A percentile compares a stretch with the other conserved stretches of the same genome.
Evolutionary conservation across 2,113 vertebrate genomes (phyloP).

Genomic region (Corynorhinus townsendii): DNA sequence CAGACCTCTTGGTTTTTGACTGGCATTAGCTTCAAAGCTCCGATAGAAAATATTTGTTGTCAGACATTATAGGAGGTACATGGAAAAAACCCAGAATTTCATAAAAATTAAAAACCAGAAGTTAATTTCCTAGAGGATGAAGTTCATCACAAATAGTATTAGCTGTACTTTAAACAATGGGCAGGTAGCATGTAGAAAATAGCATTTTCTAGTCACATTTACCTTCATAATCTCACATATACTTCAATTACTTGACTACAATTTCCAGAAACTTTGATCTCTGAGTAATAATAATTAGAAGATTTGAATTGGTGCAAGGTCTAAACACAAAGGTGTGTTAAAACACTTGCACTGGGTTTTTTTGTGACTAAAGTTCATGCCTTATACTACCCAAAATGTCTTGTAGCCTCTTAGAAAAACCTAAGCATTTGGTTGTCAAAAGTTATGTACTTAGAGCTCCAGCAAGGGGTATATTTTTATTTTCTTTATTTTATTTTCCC

Average conservation of each 20-base stretch:
- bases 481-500: background rate
- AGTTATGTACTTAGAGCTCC: background rate
- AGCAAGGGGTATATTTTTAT: background rate
- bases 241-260: constrained; percentile 5
- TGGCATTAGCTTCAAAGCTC: background rate
- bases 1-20: background rate
- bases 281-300: background rate
- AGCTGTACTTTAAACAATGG: background rate
- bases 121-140: background rate
- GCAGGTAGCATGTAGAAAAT: background rate
- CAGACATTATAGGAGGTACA: background rate
- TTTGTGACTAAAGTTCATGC: background rate
- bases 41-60: background rate
- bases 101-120: background rate
- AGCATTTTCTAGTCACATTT: background rate
- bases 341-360: background rate
- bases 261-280: background rate
- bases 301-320: background rate
- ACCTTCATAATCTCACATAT: background rate
- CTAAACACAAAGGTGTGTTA: background rate
- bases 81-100: background rate
- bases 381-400: background rate
- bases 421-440: background rate
- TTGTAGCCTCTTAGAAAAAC: background rate
- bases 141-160: background rate